Evolutionary conservation across 64 coral and sea anemone species (phyloP).

Genomic region (Porites australiensis): DNA sequence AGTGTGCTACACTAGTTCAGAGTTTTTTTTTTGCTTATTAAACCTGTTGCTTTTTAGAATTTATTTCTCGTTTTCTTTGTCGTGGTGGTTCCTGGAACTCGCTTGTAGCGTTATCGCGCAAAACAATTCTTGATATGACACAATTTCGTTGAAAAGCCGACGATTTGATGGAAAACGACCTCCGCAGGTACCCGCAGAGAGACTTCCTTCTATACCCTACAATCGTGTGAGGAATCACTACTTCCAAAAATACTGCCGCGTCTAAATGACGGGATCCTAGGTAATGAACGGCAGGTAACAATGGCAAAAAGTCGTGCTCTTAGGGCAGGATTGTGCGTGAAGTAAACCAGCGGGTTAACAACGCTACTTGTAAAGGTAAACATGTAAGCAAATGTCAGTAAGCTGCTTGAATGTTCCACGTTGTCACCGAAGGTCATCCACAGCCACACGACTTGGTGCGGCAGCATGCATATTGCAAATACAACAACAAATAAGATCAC

Average conservation of each 20-base stretch:
- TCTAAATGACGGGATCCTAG: background rate
- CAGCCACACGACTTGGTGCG: constrained; percentile 85
- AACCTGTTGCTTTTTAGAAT: too few relatives aligned
- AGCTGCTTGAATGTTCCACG: constrained; percentile 8
- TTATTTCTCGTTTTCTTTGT: too few relatives aligned
- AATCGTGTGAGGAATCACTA: background rate
- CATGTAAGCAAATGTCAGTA: constrained; percentile 76
- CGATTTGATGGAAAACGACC: too few relatives aligned
- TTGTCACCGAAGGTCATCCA: constrained; percentile 50
- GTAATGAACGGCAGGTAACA: background rate
- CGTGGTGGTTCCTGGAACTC: too few relatives aligned
- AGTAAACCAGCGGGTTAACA: constrained; percentile 81
- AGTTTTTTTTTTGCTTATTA: too few relatives aligned
- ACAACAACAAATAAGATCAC: constrained; percentile 68
- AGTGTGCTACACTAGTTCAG: too few relatives aligned
- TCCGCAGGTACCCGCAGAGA: too few relatives aligned
- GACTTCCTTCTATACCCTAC: background rate
- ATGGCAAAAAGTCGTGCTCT: constrained; percentile 1
- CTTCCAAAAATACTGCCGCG: background rate
- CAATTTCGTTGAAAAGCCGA: too few relatives aligned
- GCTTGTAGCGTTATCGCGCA: too few relatives aligned
- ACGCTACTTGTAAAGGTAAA: constrained; percentile 87
- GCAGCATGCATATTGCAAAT: constrained; percentile 90
- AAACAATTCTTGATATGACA: too few relatives aligned
- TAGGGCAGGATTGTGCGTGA: constrained; percentile 72